phyloP scores from a whole-genome alignment of 92 coral and sea anemone genomes.

The Siderastrea radians region DNA sequence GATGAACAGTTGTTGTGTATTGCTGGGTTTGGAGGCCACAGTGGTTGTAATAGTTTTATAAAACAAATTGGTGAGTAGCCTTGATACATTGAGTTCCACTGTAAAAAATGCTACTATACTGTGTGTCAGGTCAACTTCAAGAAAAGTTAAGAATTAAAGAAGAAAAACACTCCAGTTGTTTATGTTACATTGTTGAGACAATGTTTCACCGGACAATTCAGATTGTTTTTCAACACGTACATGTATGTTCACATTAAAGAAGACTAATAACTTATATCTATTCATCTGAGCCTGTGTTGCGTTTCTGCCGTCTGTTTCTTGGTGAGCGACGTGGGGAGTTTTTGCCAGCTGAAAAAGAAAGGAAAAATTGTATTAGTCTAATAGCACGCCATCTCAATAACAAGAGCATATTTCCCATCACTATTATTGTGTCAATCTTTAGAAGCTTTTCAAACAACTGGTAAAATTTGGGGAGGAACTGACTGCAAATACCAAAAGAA shows the following conservation, averaged over 20 bases:
- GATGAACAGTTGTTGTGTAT: too few species aligned
- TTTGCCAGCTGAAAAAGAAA: constrained; percentile 61
- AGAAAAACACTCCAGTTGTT: neutral
- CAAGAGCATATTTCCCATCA: neutral
- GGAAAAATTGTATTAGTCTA: neutral
- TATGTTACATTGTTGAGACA: neutral
- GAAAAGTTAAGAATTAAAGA: neutral
- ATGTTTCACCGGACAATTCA: neutral
- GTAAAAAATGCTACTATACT: neutral
- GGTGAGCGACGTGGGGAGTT: constrained; percentile 99
- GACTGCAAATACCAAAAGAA: too few species aligned
- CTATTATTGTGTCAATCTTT: neutral
- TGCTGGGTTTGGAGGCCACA: neutral
- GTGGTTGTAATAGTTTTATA: neutral
- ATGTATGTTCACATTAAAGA: neutral
- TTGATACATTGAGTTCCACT: neutral
- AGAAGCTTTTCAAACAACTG: too few species aligned
- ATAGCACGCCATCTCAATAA: neutral
- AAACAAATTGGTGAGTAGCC: neutral
- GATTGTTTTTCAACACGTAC: neutral
- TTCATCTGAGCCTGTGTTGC: constrained; percentile 99
- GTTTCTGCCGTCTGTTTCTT: constrained; percentile 97
- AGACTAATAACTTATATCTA: constrained; percentile 50
- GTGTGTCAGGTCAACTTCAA: neutral
- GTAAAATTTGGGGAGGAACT: too few species aligned